phyloP scores from a whole-genome alignment of 1,140 invertebrate genomes.

The Elymnias hypermnestra region DNA sequence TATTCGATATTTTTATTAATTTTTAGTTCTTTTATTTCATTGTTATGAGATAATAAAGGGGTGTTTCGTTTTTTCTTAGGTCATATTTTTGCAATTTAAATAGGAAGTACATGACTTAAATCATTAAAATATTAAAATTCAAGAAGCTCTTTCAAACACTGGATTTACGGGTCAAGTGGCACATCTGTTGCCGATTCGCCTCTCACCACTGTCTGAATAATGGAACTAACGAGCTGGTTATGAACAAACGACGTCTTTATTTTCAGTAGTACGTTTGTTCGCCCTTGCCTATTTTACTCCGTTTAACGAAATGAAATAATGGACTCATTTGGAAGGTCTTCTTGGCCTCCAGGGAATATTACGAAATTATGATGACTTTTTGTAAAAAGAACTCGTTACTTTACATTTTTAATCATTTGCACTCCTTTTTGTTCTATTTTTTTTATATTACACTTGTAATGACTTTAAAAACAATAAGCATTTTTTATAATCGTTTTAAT shows the following conservation, averaged over 20 bases:
- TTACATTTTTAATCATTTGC: no score
- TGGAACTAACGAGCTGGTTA: constrained; percentile 68
- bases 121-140: constrained; percentile 28
- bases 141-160: constrained; percentile 40
- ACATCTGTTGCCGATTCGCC: constrained; percentile 63
- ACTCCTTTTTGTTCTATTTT: no score
- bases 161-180: constrained; percentile 54
- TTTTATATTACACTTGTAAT: no score
- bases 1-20: no score
- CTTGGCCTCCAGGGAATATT: constrained; percentile 42
- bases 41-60: no score
- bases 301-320: constrained; percentile 69
- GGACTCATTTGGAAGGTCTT: constrained; percentile 56
- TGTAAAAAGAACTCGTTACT: constrained; percentile 18
- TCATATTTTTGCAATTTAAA: no score
- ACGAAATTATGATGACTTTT: constrained; percentile 40
- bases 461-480: no score
- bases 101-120: not conserved
- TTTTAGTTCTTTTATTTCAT: no score
- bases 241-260: constrained; percentile 73
- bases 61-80: no score
- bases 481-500: no score
- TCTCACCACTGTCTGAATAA: constrained; percentile 67
- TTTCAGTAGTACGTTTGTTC: constrained; percentile 63
- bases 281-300: constrained; percentile 65